phyloP scores from a whole-genome alignment of 2,113 vertebrate species.

The Pitta sordida region DNA sequence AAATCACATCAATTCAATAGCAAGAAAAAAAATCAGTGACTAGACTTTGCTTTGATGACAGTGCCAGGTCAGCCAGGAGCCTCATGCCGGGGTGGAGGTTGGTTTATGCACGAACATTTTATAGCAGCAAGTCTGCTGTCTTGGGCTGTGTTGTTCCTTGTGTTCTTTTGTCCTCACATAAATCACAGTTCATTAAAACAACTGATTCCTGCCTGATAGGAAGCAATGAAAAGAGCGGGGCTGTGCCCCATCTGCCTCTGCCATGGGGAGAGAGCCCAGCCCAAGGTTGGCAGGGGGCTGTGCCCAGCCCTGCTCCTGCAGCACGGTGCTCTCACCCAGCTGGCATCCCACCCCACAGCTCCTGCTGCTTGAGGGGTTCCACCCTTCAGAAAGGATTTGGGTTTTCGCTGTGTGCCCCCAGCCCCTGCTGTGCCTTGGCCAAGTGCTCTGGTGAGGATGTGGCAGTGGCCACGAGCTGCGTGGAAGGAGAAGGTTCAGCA shows the following conservation, averaged over 20 bases:
- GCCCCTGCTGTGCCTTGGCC: neutral
- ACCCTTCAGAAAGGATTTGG: neutral
- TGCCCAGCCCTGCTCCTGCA: neutral
- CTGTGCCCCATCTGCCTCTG: neutral
- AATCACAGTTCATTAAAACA: neutral
- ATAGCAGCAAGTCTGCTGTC: neutral
- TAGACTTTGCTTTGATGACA: neutral
- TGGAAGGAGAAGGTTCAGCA: neutral
- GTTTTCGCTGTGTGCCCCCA: neutral
- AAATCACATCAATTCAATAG: neutral
- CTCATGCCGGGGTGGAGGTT: fast-evolving
- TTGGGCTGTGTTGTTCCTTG: neutral
- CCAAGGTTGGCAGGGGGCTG: fast-evolving
- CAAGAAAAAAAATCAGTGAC: neutral
- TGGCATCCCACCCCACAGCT: neutral
- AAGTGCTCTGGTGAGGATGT: neutral
- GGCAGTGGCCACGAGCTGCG: neutral
- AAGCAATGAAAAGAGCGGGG: constrained; percentile 7
- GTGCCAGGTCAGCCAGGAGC: neutral
- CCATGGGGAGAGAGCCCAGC: neutral
- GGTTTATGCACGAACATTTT: neutral
- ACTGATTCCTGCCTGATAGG: constrained; percentile 4
- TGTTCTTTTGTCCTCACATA: neutral
- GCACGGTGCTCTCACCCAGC: neutral
- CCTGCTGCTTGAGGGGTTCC: neutral